A percentile compares a stretch with the other conserved stretches of the same genome.
Evolutionary conservation across 2,113 vertebrate species (phyloP).

Genomic region (Phalacrocorax pelagicus): DNA sequence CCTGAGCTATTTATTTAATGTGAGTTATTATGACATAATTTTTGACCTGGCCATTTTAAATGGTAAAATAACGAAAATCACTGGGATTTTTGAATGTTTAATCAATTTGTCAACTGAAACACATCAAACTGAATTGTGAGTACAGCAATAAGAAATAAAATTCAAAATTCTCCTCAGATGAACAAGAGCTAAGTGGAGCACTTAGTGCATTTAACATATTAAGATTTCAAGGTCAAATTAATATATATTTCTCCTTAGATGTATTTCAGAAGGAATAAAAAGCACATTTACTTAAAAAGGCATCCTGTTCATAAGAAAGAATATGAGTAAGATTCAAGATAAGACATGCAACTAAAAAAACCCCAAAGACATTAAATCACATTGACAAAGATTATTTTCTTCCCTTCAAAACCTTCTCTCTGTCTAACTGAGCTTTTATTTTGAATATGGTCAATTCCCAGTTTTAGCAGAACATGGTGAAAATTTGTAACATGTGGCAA

Average conservation of each 20-base stretch:
- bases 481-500: neutral
- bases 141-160: neutral
- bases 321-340: neutral
- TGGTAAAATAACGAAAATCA: neutral
- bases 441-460: neutral
- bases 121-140: neutral
- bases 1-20: neutral
- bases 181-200: neutral
- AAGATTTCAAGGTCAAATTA: neutral
- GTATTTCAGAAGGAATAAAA: neutral
- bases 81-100: neutral
- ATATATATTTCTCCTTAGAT: neutral
- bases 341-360: neutral
- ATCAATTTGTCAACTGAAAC: neutral
- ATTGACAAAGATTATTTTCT: neutral
- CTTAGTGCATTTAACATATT: neutral
- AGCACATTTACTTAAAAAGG: neutral
- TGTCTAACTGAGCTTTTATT: neutral
- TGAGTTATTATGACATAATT: neutral
- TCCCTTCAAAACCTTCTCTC: neutral
- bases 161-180: neutral
- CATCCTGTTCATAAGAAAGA: neutral
- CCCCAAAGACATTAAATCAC: neutral
- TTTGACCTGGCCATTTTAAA: neutral
- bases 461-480: neutral